These are phyloP conservation scores for Poliocrania exsul DNA, from an alignment of 2,797 vertebrate species.

Conservation along the genomic window DNA sequence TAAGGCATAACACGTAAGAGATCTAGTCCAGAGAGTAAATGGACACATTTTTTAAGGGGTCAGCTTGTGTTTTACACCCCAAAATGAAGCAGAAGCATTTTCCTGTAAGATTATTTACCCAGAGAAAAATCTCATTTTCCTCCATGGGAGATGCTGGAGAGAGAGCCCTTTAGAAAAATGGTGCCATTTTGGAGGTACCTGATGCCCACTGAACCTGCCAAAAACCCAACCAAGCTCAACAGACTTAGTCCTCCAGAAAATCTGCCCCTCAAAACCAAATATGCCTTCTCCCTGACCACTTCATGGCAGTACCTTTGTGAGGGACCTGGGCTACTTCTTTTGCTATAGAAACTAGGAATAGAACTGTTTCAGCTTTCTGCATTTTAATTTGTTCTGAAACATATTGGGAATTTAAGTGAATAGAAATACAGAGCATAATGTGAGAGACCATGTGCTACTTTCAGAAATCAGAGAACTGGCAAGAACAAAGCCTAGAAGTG, in stretches of 20 bases:
- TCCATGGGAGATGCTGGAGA: not conserved
- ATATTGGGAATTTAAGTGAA: not conserved
- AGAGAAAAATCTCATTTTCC: not conserved
- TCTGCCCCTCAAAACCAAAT: not conserved
- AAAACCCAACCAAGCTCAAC: not conserved
- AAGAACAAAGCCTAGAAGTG: constrained; percentile 5
- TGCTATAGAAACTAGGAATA: not conserved
- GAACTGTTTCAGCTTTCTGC: not conserved
- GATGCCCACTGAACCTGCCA: not conserved
- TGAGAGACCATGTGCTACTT: not conserved
- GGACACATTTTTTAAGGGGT: not conserved
- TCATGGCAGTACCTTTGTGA: not conserved
- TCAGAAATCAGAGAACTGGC: not conserved
- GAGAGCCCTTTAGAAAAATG: not conserved
- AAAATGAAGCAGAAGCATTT: not conserved
- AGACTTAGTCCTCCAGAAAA: not conserved
- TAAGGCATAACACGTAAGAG: not conserved
- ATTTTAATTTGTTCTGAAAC: not conserved
- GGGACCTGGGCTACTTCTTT: not conserved
- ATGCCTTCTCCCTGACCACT: not conserved
- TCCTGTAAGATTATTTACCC: not conserved
- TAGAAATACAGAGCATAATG: not conserved
- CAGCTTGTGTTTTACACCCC: not conserved
- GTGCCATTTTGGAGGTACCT: not conserved
- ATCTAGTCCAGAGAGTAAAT: not conserved